A percentile compares a stretch with the other conserved stretches of the same genome.
These are phyloP conservation scores for Crossocerus cetratus DNA, from an alignment of 2,888 invertebrate genomes.

Conservation along the genomic window DNA sequence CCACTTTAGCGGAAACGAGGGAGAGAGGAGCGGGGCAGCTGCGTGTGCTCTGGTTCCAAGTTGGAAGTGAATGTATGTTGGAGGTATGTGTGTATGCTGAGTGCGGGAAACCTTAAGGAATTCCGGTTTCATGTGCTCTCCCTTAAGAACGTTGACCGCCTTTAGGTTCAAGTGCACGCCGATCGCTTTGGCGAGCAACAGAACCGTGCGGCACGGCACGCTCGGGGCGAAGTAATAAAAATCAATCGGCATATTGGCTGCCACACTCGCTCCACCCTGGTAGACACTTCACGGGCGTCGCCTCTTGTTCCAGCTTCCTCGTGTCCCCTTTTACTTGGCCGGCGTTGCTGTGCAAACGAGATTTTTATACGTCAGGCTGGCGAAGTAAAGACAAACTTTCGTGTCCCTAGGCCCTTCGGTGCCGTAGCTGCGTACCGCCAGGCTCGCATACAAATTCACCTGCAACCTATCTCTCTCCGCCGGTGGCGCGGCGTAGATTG, in stretches of 20 bases:
- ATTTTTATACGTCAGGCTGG: constrained; percentile 50
- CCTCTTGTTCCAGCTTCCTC: neutral
- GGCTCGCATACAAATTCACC: constrained; percentile 41
- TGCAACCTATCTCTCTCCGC: constrained; percentile 11
- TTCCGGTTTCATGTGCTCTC: constrained; percentile 83
- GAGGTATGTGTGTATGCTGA: neutral
- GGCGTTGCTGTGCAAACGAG: constrained; percentile 41
- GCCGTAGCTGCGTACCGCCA: constrained; percentile 20
- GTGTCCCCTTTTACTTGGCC: neutral
- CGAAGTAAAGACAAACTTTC: constrained; percentile 39
- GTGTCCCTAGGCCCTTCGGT: constrained; percentile 34
- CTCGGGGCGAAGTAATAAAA: constrained; percentile 83
- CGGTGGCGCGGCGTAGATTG: constrained; percentile 23
- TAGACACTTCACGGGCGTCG: too few relatives aligned
- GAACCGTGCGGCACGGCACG: constrained; percentile 82
- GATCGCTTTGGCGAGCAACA: constrained; percentile 82
- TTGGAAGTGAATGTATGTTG: neutral
- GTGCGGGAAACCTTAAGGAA: constrained; percentile 81
- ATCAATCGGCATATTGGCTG: constrained; percentile 76
- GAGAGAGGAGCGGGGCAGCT: too few relatives aligned
- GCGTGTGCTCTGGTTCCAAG: too few relatives aligned
- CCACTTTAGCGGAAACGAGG: neutral
- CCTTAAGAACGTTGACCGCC: constrained; percentile 80
- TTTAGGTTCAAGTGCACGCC: constrained; percentile 84
- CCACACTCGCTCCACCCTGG: neutral